These are phyloP conservation scores for Cydia pomonella DNA, from an alignment of 1,140 invertebrate species.

Conservation along the genomic window DNA sequence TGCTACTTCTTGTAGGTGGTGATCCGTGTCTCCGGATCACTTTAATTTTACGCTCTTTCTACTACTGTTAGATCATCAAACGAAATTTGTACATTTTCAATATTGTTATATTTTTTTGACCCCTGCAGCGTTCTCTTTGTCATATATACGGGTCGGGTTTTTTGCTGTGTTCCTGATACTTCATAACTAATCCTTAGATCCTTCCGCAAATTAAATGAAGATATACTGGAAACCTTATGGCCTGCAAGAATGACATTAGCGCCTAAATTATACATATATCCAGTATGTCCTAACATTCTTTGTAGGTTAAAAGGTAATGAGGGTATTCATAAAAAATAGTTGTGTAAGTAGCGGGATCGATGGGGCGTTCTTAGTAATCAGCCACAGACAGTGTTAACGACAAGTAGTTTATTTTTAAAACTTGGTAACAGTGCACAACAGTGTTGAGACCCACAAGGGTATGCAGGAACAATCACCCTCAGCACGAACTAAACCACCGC, in stretches of 20 bases:
- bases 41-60: constrained; percentile 50
- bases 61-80: constrained; percentile 14
- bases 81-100: constrained; percentile 13
- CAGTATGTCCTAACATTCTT: no score
- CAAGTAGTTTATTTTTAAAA: no score
- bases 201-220: neutral
- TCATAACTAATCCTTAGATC: neutral
- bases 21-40: constrained; percentile 24
- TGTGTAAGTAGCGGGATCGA: no score
- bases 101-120: constrained; percentile 17
- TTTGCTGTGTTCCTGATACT: neutral
- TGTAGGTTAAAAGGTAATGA: no score
- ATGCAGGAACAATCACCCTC: no score
- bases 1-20: neutral
- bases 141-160: constrained; percentile 15
- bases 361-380: no score
- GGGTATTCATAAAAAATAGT: no score
- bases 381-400: no score
- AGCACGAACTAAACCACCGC: no score
- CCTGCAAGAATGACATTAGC: neutral
- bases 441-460: no score
- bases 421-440: no score
- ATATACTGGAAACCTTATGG: neutral
- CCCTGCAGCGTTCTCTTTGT: neutral
- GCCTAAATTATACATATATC: no score